Conservation (phyloP, 2,888 invertebrate species). For the Acleris sparsana region DNA sequence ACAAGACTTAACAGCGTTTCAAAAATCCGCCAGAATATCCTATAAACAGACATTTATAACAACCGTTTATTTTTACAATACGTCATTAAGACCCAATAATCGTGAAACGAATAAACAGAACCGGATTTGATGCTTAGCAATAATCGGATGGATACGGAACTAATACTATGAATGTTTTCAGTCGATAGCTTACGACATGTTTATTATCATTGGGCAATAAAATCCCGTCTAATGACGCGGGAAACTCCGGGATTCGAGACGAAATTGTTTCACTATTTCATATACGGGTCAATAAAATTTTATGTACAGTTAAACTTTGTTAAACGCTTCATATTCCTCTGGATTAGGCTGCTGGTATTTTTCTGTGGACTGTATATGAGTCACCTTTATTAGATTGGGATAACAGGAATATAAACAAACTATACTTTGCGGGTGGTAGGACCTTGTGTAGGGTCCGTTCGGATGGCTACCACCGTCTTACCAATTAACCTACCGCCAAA, state of each 20-base stretch:
- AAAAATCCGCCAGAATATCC: too few species aligned
- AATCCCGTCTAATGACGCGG: slow-evolving; percentile 80
- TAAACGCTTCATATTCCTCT: slow-evolving; percentile 64
- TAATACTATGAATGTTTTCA: slow-evolving; percentile 80
- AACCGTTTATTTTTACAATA: slow-evolving; percentile 33
- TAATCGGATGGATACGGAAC: slow-evolving; percentile 69
- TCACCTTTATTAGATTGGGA: slow-evolving; percentile 16
- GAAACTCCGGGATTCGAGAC: slow-evolving; percentile 66
- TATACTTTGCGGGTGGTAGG: too few species aligned
- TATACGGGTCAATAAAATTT: slow-evolving; percentile 83
- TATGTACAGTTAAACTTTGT: slow-evolving; percentile 81
- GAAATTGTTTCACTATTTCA: slow-evolving; percentile 80
- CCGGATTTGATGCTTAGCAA: slow-evolving; percentile 70
- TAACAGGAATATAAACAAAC: too few species aligned
- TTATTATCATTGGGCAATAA: slow-evolving; percentile 81
- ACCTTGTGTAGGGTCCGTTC: too few species aligned
- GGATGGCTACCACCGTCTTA: too few species aligned
- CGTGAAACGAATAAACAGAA: slow-evolving; percentile 60
- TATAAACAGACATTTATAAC: slow-evolving; percentile 13
- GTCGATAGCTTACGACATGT: slow-evolving; percentile 81
- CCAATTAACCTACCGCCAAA: too few species aligned
- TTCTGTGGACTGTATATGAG: slow-evolving; percentile 14
- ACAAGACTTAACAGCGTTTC: too few species aligned
- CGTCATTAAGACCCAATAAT: slow-evolving; percentile 52
- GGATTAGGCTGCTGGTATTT: slow-evolving; percentile 48